Percentiles rank a stretch among this genome's conserved stretches.
Conservation (phyloP, 2,888 invertebrate genomes). For the Macaria notata region DNA sequence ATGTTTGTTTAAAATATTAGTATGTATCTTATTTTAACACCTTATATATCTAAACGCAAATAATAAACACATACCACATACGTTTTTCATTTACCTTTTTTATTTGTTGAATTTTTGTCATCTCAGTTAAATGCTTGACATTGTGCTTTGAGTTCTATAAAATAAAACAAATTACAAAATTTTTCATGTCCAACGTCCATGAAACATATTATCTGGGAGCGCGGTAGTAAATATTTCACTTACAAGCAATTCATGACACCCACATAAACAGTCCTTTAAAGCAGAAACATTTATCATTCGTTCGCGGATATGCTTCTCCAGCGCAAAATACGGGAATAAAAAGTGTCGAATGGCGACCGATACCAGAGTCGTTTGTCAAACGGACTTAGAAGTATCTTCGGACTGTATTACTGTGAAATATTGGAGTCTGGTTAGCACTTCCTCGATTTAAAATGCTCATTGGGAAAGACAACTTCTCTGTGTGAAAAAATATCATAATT, state of each 20-base stretch:
- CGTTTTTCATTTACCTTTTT: no score
- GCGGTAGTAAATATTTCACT: no score
- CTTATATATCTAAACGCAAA: no score
- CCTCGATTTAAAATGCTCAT: slow-evolving; percentile 14
- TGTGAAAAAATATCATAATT: neutral
- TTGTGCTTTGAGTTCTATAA: no score
- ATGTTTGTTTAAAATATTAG: no score
- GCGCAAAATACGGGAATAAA: slow-evolving; percentile 46
- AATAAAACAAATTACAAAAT: no score
- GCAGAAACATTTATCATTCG: slow-evolving; percentile 43
- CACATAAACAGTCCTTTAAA: slow-evolving; percentile 19
- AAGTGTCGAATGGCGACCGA: slow-evolving; percentile 48
- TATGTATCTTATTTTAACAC: no score
- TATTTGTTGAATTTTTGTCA: no score
- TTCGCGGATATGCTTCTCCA: slow-evolving; percentile 34
- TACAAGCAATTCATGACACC: slow-evolving; percentile 4
- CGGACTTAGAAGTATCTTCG: slow-evolving; percentile 40
- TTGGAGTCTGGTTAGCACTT: slow-evolving; percentile 9
- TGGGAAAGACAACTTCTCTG: slow-evolving; percentile 1
- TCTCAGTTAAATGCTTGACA: no score
- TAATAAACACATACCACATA: no score
- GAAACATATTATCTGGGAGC: no score
- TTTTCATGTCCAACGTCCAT: no score
- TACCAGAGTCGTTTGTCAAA: slow-evolving; percentile 54
- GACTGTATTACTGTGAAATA: slow-evolving; percentile 13